Evolutionary conservation across 2,797 vertebrate genomes (phyloP), one percentile per base, ranked within the genome.

Genomic region (Eulemur mongoz): DNA sequence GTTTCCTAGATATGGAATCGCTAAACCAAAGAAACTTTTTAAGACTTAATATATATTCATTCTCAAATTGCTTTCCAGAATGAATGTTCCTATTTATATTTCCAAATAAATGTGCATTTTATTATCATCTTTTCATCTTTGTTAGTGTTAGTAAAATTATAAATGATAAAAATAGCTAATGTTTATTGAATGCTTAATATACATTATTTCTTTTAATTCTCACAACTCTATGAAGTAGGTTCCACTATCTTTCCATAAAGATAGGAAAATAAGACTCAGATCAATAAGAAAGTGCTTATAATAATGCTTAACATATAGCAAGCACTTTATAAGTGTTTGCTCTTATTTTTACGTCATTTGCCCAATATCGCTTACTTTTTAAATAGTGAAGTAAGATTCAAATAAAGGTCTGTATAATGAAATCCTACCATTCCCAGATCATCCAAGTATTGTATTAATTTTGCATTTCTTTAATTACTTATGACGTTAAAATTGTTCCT

Each of bases 241-340:
- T 86, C 76, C 61, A 91, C 43, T 87, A 25, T 52, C 35, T 27
- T 76, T 87, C 35, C 82, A 88, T 45, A 82, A 78, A 96, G n/a
- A 88, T 12, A 93, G 27, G 40, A 45, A 73, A 91, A 30, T 32
- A 52, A 93, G 75, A 94, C 14, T 43, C 45, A 52, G 40, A 69
- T 80, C 40, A 69, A 32, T 83, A 92, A 76, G 32, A 63, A 89
- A 86, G 65, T 40, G 22, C 50, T 67, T 86, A 72, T 40, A 76
- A 57, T 23, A 93, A 13, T 50, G n/a, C 22, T 82, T 25, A 43
- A 38, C 11, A 75, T 40, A 59, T 11, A 72, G 23, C 10, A 72
- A 80, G 23, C 14, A 52, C 72, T 70, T 78, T 54, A 18, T 40
- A 69, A 90, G 20, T 63, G 61, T 63, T 79, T 32, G 4, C 50